Base-by-base conservation (phyloP, 1,140 invertebrate species). In the Lerema accius region DNA sequence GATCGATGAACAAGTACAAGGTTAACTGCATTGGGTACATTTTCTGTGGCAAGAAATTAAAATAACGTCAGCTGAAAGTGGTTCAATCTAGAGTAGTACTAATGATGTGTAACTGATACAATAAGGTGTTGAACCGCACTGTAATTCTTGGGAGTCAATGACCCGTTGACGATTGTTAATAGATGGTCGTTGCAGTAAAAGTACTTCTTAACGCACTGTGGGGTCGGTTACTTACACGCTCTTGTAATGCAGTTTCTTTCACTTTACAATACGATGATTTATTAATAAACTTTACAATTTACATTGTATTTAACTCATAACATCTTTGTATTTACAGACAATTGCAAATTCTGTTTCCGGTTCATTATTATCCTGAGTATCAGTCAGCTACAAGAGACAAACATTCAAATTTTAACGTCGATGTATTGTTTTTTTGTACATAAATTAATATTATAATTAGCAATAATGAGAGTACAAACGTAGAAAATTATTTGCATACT, bases 31-130 rank as follows among this genome's bases (percentile, higher is more conserved):
- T 5, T 23, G 2, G 5, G 19, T 23, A 23, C 19, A 23, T n/a
- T 23, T 23, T 23, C 19, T 2, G 28, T 4, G n/a, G n/a, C n/a
- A 11, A 11, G 4, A 11, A 37, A 37, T 37, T 37, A 37, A n/a
- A 37, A 37, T 11, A 37, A 37, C 35, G 11, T 9, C 35, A 37
- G 4, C 11, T 37, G 35, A 37, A 37, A 37, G 10, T 37, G 1
- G n/a, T 3, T 37, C 35, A 37, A 37, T 48, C 19, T 28, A 48
- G 15, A 13, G 5, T 14, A 14, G 28, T 48, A 23, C 11, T 48
- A 26, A 48, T 14, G 45, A 28, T 26, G 17, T 28, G 45, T 48
- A 26, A 28, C 26, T 28, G 45, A 28, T 14, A 48, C 45, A 28
- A 28, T 48, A 23, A 28, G 45, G 19, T 28, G 26, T 37, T 14